Percentiles rank a stretch among this genome's conserved stretches.
Conservation (phyloP, 2,797 vertebrate species). For the Gymnoscopelus microlampas region DNA sequence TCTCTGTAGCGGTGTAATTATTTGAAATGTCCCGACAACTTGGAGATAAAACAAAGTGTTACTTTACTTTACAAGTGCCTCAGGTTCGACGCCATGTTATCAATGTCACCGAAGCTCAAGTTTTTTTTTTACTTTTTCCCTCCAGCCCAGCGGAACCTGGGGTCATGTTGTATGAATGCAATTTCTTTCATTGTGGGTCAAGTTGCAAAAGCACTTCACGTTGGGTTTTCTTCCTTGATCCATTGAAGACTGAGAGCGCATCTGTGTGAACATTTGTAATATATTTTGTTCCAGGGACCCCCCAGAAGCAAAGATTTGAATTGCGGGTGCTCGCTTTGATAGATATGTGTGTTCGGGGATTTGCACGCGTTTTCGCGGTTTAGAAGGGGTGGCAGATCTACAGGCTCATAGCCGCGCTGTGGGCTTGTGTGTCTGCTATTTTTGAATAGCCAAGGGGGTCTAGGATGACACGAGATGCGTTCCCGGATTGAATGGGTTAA, state of each 20-base stretch:
- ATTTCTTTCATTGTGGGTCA: constrained; percentile 3
- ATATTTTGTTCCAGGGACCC: too few species aligned
- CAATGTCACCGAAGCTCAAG: constrained; percentile 18
- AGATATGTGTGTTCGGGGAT: too few species aligned
- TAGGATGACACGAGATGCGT: too few species aligned
- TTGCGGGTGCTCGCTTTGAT: too few species aligned
- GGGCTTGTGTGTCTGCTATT: too few species aligned
- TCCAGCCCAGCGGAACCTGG: neutral
- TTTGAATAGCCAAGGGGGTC: too few species aligned
- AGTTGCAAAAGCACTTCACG: constrained; percentile 6
- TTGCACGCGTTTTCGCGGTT: too few species aligned
- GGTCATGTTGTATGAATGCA: constrained; percentile 1
- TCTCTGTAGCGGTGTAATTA: constrained; percentile 27
- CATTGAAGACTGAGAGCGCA: too few species aligned
- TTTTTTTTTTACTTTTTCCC: constrained; percentile 24
- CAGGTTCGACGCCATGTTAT: constrained; percentile 35
- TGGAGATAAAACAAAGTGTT: constrained; percentile 49
- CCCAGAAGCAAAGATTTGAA: too few species aligned
- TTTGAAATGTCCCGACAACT: constrained; percentile 28
- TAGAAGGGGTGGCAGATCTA: too few species aligned
- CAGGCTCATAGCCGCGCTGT: too few species aligned
- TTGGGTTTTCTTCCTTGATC: constrained; percentile 22
- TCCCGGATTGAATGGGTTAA: neutral
- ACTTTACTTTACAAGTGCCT: constrained; percentile 75
- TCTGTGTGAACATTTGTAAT: too few species aligned